These are phyloP conservation scores for Cantharis nigra DNA, from an alignment of 2,888 invertebrate species.

Conservation along the genomic window DNA sequence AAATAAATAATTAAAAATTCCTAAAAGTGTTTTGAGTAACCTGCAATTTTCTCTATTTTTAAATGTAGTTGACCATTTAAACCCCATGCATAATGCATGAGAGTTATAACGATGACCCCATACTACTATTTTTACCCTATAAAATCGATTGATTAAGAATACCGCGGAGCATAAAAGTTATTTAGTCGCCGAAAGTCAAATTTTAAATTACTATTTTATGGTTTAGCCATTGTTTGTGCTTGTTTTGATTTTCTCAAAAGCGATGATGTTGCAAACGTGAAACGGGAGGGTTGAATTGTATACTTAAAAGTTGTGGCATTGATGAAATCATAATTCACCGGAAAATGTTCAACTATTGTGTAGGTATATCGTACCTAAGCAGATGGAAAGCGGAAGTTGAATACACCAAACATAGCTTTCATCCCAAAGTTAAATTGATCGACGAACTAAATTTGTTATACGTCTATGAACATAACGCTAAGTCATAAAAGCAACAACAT, in stretches of 20 bases:
- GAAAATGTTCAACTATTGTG: neutral
- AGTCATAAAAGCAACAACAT: neutral
- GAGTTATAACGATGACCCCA: neutral
- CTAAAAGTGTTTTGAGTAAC: neutral
- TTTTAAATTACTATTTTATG: neutral
- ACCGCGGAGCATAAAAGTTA: neutral
- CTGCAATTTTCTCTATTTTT: neutral
- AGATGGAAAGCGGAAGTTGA: neutral
- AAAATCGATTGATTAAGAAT: neutral
- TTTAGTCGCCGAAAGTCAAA: neutral
- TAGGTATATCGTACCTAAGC: neutral
- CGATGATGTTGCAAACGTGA: neutral
- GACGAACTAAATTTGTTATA: neutral
- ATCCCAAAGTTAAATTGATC: neutral
- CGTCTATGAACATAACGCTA: neutral
- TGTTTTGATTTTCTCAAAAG: neutral
- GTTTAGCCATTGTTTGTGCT: conserved; percentile 1
- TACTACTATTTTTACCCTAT: neutral
- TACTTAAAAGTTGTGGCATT: conserved; percentile 14
- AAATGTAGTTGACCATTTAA: neutral
- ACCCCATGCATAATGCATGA: neutral
- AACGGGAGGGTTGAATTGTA: conserved; percentile 6
- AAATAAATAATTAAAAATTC: neutral
- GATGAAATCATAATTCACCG: conserved; percentile 6
- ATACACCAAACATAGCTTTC: neutral